A percentile compares a stretch with the other conserved stretches of the same genome.
Conservation (phyloP, 2,888 invertebrate genomes). For the Cephus nigrinus region DNA sequence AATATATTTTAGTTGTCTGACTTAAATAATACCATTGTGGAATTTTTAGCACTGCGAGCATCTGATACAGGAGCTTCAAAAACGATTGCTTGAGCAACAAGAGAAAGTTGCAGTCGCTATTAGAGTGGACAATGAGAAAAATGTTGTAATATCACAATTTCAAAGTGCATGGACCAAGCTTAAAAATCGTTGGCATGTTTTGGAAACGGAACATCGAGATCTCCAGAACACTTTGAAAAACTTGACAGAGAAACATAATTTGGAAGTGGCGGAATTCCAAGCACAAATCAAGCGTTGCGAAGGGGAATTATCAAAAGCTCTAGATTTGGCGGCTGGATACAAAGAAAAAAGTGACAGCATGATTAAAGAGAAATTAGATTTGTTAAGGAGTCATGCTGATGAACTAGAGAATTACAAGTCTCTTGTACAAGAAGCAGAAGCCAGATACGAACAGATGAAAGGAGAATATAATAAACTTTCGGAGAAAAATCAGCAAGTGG, state of each 20-base stretch:
- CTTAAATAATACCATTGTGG: slow-evolving; percentile 9
- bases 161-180: slow-evolving; percentile 74
- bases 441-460: slow-evolving; percentile 53
- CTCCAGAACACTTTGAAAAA: slow-evolving; percentile 65
- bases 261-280: slow-evolving; percentile 68
- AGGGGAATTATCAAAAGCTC: slow-evolving; percentile 78
- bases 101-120: slow-evolving; percentile 84
- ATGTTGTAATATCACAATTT: slow-evolving; percentile 75
- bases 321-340: slow-evolving; percentile 71
- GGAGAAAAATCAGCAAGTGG: slow-evolving; percentile 49
- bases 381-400: slow-evolving; percentile 55
- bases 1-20: slow-evolving; percentile 23
- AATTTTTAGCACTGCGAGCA: slow-evolving; percentile 78
- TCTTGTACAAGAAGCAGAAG: slow-evolving; percentile 56
- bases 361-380: slow-evolving; percentile 57
- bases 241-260: slow-evolving; percentile 68
- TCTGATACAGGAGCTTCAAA: slow-evolving; percentile 79
- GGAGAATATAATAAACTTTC: slow-evolving; percentile 49
- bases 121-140: slow-evolving; percentile 81
- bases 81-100: slow-evolving; percentile 79
- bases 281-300: slow-evolving; percentile 74
- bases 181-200: slow-evolving; percentile 57
- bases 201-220: slow-evolving; percentile 62
- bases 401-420: slow-evolving; percentile 59
- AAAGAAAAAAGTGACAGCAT: slow-evolving; percentile 59